These are phyloP conservation scores for Percina caprodes DNA, from an alignment of 2,113 vertebrate genomes.

Conservation along the genomic window DNA sequence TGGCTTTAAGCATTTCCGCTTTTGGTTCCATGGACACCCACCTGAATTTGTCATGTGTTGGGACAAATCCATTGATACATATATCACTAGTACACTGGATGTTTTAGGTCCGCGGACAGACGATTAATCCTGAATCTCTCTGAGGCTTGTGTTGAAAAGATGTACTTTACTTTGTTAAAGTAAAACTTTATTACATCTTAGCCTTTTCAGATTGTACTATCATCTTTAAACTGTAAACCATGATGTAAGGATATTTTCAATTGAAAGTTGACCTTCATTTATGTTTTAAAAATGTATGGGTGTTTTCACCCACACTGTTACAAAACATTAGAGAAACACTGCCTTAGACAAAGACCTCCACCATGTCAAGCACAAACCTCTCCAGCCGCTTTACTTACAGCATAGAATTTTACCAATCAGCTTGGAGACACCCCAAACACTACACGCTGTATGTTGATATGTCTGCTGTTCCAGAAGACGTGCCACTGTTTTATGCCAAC, in stretches of 20 bases:
- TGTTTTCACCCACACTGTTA: background rate
- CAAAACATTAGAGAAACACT: background rate
- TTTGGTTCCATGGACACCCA: background rate
- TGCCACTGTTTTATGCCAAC: conserved; percentile 22
- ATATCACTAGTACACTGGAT: background rate
- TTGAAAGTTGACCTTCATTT: too few relatives aligned
- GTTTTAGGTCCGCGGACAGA: background rate
- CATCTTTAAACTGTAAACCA: too few relatives aligned
- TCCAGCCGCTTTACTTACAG: conserved; percentile 12
- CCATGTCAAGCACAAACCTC: background rate
- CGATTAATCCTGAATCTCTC: background rate
- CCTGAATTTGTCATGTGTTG: background rate
- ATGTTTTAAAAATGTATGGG: too few relatives aligned
- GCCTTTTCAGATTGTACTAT: too few relatives aligned
- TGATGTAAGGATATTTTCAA: too few relatives aligned
- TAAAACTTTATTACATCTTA: too few relatives aligned
- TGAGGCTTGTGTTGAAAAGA: background rate
- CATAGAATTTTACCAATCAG: background rate
- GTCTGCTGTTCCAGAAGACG: conserved; percentile 9
- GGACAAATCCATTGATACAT: background rate
- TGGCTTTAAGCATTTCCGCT: conserved; percentile 7
- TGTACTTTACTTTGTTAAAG: too few relatives aligned
- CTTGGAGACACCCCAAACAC: background rate
- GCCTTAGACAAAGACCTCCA: background rate
- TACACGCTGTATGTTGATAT: conserved; percentile 7